Evolutionary conservation across 1,140 invertebrate genomes (phyloP), one percentile per base, ranked within the genome.

Genomic region (Drosophila melanica): DNA sequence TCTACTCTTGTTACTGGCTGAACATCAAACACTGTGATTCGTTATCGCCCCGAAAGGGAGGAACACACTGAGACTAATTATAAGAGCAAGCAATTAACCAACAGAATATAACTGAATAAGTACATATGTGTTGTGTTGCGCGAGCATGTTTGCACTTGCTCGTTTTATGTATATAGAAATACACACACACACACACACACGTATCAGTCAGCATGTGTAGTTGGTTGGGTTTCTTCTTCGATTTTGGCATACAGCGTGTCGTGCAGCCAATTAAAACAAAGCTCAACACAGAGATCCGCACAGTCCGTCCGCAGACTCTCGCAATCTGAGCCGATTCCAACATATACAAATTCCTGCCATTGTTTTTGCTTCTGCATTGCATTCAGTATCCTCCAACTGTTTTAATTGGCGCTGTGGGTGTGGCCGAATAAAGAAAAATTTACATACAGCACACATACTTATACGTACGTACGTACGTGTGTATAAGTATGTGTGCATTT

Each of bases 181-280:
- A 35, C 2, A 10, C 10, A 35, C 33, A 35, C 23, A n/a, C 11
- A 23, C n/a, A n/a, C n/a, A n/a, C n/a, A n/a, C n/a, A n/a, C n/a
- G n/a, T n/a, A n/a, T n/a, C n/a, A n/a, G n/a, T n/a, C n/a, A n/a
- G n/a, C n/a, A n/a, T 10, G 12, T 33, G 11, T 33, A 45, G 42
- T 4, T 11, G 41, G 3, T 45, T 45, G 14, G 27, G 0, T 27
- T 6, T 27, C n/a, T 27, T 27, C 27, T 27, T 7, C 27, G 27
- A 27, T 7, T 27, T 27, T 27, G 27, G 6, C 27, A 27, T 7
- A 27, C 27, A 27, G 27, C 12, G 45, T 45, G 41, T 20, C 33
- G 35, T 51, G 33, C 50, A 48, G 57, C 78, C 78, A 81, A 81
- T 81, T 81, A 79, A 79, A 81, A 48, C 45, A 67, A 45, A 59